Evolutionary conservation across 2,888 invertebrate genomes (phyloP), one percentile per base, ranked within the genome.

Genomic region (Mactromeris polynyma): DNA sequence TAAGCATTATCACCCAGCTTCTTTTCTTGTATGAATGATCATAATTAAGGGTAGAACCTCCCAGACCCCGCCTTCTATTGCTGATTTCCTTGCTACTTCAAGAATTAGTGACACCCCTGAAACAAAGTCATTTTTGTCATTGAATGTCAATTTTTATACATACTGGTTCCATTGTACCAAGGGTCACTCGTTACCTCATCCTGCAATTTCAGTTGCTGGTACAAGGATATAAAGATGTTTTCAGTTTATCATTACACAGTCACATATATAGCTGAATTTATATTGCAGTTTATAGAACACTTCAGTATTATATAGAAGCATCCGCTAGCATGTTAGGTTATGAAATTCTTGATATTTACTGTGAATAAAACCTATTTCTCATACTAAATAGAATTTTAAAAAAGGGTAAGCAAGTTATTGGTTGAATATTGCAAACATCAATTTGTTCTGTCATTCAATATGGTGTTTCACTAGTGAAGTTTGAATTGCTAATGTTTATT

Each of bases 321-420:
- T 64, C n/a, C n/a, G 26, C 58, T 64, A 26, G 58, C 58, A 64
- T 64, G 58, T 64, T 64, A 64, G 58, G n/a, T n/a, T n/a, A n/a
- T n/a, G n/a, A n/a, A n/a, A n/a, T n/a, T n/a, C n/a, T n/a, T n/a
- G n/a, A 51, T 51, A 26, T 64, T 64, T 26, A n/a, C 11, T 0
- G 26, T 64, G 26, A 26, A 64, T 64, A 26, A 64, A 9, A 64
- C 9, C n/a, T 26, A 7, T n/a, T 58, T 64, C 11, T 64, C 3
- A 9, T 26, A 1, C 26, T 64, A 64, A 64, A 26, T 64, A 64
- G 58, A 64, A 64, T 26, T 46, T 26, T 2, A 58, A 26, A 64
- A 64, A 64, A 26, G 3, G 58, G 58, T 64, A 64, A 64, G 58
- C 26, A 64, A 26, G 58, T 9, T 64, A 64, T 26, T 64, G 26